These are phyloP conservation scores for Cheilosia vulpina DNA, from an alignment of 2,888 invertebrate genomes.

Conservation along the genomic window DNA sequence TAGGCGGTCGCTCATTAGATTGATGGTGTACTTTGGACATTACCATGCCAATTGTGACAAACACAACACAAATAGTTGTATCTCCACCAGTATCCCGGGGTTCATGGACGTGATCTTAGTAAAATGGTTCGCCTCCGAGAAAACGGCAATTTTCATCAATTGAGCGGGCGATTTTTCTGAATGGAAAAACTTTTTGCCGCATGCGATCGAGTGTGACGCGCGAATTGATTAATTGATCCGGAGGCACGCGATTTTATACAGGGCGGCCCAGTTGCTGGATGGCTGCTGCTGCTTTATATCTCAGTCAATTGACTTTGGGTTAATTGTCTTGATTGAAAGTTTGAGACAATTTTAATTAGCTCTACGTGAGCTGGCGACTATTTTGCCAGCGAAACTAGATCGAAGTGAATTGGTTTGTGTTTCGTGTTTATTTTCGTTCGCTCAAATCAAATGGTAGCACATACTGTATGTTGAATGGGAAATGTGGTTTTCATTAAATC, in stretches of 20 bases:
- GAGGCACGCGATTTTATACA: slow-evolving; percentile 52
- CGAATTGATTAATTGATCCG: slow-evolving; percentile 69
- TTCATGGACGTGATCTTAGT: slow-evolving; percentile 70
- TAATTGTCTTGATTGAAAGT: slow-evolving; percentile 72
- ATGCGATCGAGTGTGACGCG: slow-evolving; percentile 42
- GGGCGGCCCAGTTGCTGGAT: slow-evolving; percentile 3
- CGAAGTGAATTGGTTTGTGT: slow-evolving; percentile 66
- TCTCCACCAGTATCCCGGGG: slow-evolving; percentile 13
- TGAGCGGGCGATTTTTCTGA: slow-evolving; percentile 43
- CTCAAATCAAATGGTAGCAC: slow-evolving; percentile 33
- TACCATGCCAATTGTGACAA: slow-evolving; percentile 53
- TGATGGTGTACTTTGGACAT: slow-evolving; percentile 53
- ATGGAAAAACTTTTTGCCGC: slow-evolving; percentile 26
- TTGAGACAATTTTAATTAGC: slow-evolving; percentile 70
- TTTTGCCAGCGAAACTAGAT: slow-evolving; percentile 64
- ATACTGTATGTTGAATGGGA: neutral
- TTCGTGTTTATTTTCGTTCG: slow-evolving; percentile 23
- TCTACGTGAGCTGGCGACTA: slow-evolving; percentile 50
- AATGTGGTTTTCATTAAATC: slow-evolving; percentile 57
- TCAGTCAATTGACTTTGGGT: slow-evolving; percentile 70
- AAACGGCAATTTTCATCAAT: slow-evolving; percentile 58
- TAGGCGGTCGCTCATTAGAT: slow-evolving; percentile 8
- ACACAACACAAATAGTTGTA: neutral
- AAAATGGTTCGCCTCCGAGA: slow-evolving; percentile 38
- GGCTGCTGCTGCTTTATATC: slow-evolving; percentile 20